A percentile compares a stretch with the other conserved stretches of the same genome.
Conservation (phyloP, 2,113 vertebrate species). For the Corythaeola cristata region DNA sequence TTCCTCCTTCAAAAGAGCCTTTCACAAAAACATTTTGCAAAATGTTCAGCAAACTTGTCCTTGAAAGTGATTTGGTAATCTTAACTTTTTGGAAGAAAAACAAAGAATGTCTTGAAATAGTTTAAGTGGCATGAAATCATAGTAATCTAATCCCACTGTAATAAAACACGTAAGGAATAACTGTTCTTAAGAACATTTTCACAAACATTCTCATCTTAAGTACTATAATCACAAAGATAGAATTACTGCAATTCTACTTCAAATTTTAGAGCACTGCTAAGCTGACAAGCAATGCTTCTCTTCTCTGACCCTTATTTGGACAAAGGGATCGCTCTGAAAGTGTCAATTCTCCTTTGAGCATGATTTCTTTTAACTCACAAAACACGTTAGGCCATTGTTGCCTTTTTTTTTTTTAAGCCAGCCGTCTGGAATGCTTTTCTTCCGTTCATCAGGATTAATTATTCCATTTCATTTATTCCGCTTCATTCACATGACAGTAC, state of each 20-base stretch:
- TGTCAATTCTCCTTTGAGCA: neutral
- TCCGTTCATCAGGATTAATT: neutral
- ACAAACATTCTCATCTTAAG: neutral
- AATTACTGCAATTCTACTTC: slow-evolving; percentile 8
- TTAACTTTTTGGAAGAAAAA: neutral
- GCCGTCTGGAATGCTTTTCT: neutral
- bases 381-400: neutral
- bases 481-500: neutral
- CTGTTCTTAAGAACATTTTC: slow-evolving; percentile 16
- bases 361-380: neutral
- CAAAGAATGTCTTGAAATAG: slow-evolving; percentile 12
- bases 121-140: slow-evolving; percentile 7
- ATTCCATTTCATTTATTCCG: neutral
- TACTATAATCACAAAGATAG: slow-evolving; percentile 6
- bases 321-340: neutral
- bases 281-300: neutral
- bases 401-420: neutral
- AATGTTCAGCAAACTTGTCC: neutral
- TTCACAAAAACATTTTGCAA: neutral
- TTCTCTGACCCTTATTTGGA: neutral
- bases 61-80: neutral
- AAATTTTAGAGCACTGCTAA: neutral
- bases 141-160: slow-evolving; percentile 8
- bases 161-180: neutral
- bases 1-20: neutral